Evolutionary conservation across 1,140 invertebrate genomes (phyloP).

Genomic region (Armadillidium nasatum): DNA sequence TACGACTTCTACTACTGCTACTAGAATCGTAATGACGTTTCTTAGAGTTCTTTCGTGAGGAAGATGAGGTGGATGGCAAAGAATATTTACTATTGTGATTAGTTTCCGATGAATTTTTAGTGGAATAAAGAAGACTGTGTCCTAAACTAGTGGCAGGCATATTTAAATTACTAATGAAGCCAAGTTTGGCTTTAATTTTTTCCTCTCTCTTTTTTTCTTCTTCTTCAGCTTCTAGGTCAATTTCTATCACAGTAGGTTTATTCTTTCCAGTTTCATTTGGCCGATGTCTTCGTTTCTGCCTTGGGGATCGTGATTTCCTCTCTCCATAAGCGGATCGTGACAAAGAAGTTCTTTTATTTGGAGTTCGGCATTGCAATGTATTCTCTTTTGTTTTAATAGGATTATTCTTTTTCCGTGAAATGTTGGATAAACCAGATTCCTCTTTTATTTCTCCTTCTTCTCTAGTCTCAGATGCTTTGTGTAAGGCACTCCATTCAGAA

Average conservation of each 20-base stretch:
- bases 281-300: too few species aligned
- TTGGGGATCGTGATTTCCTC: too few species aligned
- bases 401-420: neutral
- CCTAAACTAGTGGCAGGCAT: neutral
- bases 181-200: neutral
- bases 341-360: too few species aligned
- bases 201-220: neutral
- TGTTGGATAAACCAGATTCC: neutral
- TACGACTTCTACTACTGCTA: neutral
- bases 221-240: constrained; percentile 2
- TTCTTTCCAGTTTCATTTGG: neutral
- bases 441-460: neutral
- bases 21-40: neutral
- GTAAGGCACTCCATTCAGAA: too few species aligned
- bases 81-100: too few species aligned
- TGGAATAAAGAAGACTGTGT: neutral
- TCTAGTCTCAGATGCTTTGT: neutral
- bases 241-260: neutral
- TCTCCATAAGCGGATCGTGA: too few species aligned
- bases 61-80: too few species aligned
- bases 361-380: too few species aligned
- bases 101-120: neutral
- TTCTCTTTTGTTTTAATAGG: neutral
- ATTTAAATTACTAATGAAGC: neutral
- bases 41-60: neutral